phyloP scores from a whole-genome alignment of 1,140 invertebrate genomes.

The Goniozus legneri region DNA sequence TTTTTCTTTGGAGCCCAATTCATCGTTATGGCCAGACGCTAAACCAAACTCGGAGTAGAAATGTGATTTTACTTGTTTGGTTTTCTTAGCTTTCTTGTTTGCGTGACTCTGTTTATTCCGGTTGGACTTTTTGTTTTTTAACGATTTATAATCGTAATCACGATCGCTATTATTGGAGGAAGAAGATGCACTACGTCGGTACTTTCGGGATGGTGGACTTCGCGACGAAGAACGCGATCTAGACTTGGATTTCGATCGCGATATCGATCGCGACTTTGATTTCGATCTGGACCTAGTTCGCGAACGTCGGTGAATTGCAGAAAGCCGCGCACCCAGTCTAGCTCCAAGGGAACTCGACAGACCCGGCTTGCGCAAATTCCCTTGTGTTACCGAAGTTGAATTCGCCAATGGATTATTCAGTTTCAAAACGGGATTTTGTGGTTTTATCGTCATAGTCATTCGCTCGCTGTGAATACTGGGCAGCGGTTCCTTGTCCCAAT shows the following conservation, averaged over 20 bases:
- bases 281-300: conserved; percentile 54
- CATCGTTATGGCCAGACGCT: conserved; percentile 58
- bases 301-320: conserved; percentile 44
- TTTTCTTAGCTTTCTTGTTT: conserved; percentile 57
- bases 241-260: conserved; percentile 30
- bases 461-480: conserved; percentile 78
- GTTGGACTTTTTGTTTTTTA: conserved; percentile 38
- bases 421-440: conserved; percentile 36
- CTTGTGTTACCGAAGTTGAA: conserved; percentile 26
- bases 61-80: conserved; percentile 59
- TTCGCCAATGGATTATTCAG: conserved; percentile 27
- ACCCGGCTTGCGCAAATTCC: conserved; percentile 45
- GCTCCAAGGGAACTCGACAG: conserved; percentile 57
- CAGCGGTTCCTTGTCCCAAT: conserved; percentile 89
- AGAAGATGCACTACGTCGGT: conserved; percentile 44
- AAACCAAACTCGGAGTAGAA: conserved; percentile 69
- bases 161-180: conserved; percentile 45
- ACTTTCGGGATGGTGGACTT: conserved; percentile 42
- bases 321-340: conserved; percentile 53
- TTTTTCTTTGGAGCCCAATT: conserved; percentile 69
- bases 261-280: conserved; percentile 40
- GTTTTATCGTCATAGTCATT: conserved; percentile 60
- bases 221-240: conserved; percentile 31
- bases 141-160: conserved; percentile 42
- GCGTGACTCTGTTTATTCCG: conserved; percentile 44